Base-by-base conservation (phyloP, 2,797 vertebrate genomes). In the Ctenochaetus hawaiiensis region DNA sequence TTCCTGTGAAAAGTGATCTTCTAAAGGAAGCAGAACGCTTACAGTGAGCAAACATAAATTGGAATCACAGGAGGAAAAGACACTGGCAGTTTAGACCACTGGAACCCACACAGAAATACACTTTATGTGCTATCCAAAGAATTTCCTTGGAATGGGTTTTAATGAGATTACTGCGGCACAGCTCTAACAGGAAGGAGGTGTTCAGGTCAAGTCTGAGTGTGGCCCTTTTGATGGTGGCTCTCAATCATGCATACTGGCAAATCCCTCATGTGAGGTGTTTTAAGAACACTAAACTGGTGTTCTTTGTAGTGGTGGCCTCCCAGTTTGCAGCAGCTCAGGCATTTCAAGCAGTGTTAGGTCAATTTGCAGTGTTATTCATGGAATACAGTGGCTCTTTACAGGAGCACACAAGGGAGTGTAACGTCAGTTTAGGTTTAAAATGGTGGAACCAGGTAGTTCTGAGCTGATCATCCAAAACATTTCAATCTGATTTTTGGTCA, bases 361-460 rank as follows among this genome's bases (percentile, higher is more conserved):
- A 69, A 23, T 49, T 81, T 93, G 89, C 91, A 93, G 91, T 94
- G 92, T 93, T 92, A 75, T 64, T 74, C 20, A 26, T 26, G 20
- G 65, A 68, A 17, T 18, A 34, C 23, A 3, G 22, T 0, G 43
- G 20, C 34, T 54, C 48, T 22, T 61, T 0, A 16, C 20, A 61
- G 60, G 18, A 23, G 22, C 30, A 43, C 30, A 30, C 37, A 23
- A 6, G 18, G 45, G 30, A n/a, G 20, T 62, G 26, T 37, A 44
- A 61, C 47, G 45, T 56, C 67, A 9, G 12, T 66, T 14, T 62
- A 45, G 63, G n/a, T 58, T 67, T 47, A 43, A 68, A 43, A 54
- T 17, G 1, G 17, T 56, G n/a, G 41, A 58, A 17, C 0, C 22
- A 30, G 20, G 23, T 7, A 30, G 26, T 22, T 41, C 23, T 30